phyloP scores from a whole-genome alignment of 2,797 vertebrate genomes.

The Rhabdophis nuchalis region DNA sequence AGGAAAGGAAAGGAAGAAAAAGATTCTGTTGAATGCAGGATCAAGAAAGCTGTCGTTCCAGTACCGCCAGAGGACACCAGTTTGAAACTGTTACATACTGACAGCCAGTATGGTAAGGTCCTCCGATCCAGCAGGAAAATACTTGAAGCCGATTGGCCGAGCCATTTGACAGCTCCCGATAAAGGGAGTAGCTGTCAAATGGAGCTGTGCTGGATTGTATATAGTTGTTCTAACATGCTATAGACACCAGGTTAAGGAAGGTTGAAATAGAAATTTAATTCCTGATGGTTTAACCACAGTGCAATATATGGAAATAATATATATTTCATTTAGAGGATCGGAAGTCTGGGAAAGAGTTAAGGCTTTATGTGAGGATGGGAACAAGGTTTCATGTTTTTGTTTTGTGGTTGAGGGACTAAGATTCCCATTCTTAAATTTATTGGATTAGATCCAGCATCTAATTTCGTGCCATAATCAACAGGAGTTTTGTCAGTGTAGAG shows the following conservation, averaged over 20 bases:
- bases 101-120: no score
- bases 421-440: not conserved
- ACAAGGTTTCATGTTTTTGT: not conserved
- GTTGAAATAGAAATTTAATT: not conserved
- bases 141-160: no score
- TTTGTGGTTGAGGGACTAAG: not conserved
- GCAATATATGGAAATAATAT: not conserved
- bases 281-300: not conserved
- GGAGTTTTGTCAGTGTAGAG: not conserved
- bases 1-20: no score
- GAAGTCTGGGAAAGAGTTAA: not conserved
- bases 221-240: not conserved
- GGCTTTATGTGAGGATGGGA: not conserved
- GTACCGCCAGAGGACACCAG: no score
- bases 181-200: no score
- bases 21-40: no score
- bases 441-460: not conserved
- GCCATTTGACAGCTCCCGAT: no score
- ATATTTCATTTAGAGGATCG: not conserved
- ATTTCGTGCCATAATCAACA: not conserved
- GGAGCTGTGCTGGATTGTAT: no score
- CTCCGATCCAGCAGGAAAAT: no score
- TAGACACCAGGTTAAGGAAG: not conserved
- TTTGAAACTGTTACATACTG: no score
- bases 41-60: no score